Base-by-base conservation (phyloP, 2,797 vertebrate species). In the Psittacula derbiana region DNA sequence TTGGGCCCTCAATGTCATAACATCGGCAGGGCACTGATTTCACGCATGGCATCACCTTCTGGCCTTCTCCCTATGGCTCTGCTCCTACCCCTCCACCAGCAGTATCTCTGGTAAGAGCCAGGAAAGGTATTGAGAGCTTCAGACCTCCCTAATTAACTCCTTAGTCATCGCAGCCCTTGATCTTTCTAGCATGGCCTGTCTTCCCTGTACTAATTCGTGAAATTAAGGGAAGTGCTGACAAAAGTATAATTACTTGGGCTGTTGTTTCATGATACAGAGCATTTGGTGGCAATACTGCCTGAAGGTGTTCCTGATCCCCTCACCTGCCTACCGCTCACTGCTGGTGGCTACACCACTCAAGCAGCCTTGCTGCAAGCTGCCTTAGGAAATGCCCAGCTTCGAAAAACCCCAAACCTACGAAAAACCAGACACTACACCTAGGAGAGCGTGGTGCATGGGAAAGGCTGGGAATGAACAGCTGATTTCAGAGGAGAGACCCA, bases 171-270 rank as follows among this genome's bases (percentile, higher is more conserved):
- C 31, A 86, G 49, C 41, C 71, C 81, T 95, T 95, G 84, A 95
- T 94, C 88, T 96, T 93, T 93, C 84, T 86, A 36, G 74, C 64
- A 91, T 23, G 52, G 67, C 91, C 69, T 90, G 78, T 92, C 86
- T 96, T 91, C 86, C 90, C 67, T 66, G 78, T 90, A 52, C 38
- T 92, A 70, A 91, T 61, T 69, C 88, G 20, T 69, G 52, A 93
- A 93, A 94, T 86, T 60, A 97, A 70, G 61, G 76, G 75, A 89
- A 92, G 71, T 74, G 93, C 90, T 94, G 92, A 94, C 86, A 92
- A 78, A 92, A 93, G 86, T 78, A 1, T 47, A 73, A 92, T 85
- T 87, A 70, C 70, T 69, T 28, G 24, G 44, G 57, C 57, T 88
- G 81, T n/a, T 33, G 4, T 73, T 90, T 91, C 52, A 67, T 53